Base-by-base conservation (phyloP, 1,140 invertebrate species). In the Diachasma alloeum region DNA sequence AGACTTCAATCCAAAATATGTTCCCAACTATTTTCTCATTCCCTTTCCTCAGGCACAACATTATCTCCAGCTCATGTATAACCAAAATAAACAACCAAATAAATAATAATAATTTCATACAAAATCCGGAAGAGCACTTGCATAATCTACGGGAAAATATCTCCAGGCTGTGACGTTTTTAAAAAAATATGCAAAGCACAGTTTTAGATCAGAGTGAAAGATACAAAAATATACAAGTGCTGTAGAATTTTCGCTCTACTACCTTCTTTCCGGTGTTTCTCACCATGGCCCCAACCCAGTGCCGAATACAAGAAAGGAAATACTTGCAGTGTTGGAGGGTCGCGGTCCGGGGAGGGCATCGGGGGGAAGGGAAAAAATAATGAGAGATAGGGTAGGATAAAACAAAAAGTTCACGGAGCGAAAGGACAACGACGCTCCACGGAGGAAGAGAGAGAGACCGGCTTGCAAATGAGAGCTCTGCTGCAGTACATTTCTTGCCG, bases 401-500 rank as follows among this genome's bases (percentile, higher is more conserved):
- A 72, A 72, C 69, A 72, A 72, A 72, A 72, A 72, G 44, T 69
- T 37, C 67, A 69, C 67, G 31, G 63, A 59, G 59, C 15, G 11
- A 24, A 70, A 72, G 31, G 39, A 74, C 36, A 74, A 42, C 19
- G 36, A 66, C 19, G 66, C 26, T 36, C 48, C 13, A 42, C 17
- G 26, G 24, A 66, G 37, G 67, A 71, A 70, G 72, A 74, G 72
- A 71, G 24, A 70, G 59, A 72, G 66, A 56, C 15, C 3, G 24
- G 46, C 68, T 86, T 84, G 83, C 83, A 86, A 86, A 86, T 86
- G 84, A 86, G 84, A 85, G 81, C 80, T 83, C 83, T 81, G 67
- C 81, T 81, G 77, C 79, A 84, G 81, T 48, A 26, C 82, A 85
- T 85, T 86, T 84, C 83, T 84, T 83, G 76, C 79, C 75, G 80